These are phyloP conservation scores for Podarcis raffonei DNA, from an alignment of 2,113 vertebrate genomes.

Conservation along the genomic window DNA sequence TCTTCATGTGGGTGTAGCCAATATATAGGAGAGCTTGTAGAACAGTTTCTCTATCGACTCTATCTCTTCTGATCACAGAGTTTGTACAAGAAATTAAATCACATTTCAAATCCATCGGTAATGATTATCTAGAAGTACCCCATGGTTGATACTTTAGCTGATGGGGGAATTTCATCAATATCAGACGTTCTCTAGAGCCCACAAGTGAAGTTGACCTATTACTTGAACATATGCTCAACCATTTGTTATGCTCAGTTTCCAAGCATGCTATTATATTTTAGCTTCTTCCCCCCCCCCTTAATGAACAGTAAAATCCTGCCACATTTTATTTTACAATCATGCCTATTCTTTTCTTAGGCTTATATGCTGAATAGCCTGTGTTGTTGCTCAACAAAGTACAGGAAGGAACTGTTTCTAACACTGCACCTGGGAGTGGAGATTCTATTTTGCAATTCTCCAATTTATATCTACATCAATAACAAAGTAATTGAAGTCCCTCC, in stretches of 20 bases:
- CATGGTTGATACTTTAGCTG: not conserved
- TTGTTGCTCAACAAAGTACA: not conserved
- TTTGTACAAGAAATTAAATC: not conserved
- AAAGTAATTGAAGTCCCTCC: not conserved
- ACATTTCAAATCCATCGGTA: not conserved
- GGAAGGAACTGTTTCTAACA: slow-evolving; percentile 19
- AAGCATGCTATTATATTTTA: slow-evolving; percentile 32
- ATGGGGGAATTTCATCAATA: not conserved
- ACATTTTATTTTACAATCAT: slow-evolving; percentile 26
- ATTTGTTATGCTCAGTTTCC: slow-evolving; percentile 13
- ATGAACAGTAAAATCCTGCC: slow-evolving; percentile 22
- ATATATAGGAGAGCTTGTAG: not conserved
- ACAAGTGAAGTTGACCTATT: slow-evolving; percentile 11
- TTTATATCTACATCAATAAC: slow-evolving; percentile 22
- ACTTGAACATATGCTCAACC: slow-evolving; percentile 22
- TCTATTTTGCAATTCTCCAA: slow-evolving; percentile 17
- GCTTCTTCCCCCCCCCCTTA: slow-evolving; percentile 24
- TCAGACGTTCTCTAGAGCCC: not conserved
- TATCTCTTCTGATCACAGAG: not conserved
- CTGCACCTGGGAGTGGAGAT: not conserved
- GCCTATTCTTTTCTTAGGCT: slow-evolving; percentile 13
- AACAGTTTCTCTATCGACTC: not conserved
- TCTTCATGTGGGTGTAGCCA: no score
- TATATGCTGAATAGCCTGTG: not conserved
- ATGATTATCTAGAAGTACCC: not conserved